Percentiles rank a stretch among this genome's conserved stretches.
phyloP scores from a whole-genome alignment of 2,113 vertebrate species.

The Cephalopholis sonnerati region DNA sequence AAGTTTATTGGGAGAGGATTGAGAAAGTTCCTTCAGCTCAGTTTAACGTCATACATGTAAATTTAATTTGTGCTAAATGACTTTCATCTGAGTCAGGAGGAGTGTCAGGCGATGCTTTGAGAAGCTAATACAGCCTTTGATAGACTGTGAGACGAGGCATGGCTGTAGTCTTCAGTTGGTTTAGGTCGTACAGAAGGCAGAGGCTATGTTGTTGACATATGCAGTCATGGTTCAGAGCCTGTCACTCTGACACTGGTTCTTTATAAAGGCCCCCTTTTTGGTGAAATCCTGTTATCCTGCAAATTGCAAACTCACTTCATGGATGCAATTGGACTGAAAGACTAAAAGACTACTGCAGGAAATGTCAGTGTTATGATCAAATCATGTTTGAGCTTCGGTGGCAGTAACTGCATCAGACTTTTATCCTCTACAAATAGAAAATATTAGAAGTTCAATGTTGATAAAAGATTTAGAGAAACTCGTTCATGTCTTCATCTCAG shows the following conservation, averaged over 20 bases:
- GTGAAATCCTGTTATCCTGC: not conserved
- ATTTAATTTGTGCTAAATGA: no score
- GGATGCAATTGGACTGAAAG: not conserved
- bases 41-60: not conserved
- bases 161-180: not conserved
- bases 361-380: constrained; percentile 7
- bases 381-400: not conserved
- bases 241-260: not conserved
- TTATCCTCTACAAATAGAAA: constrained; percentile 1
- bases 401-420: constrained; percentile 1
- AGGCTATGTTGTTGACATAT: not conserved
- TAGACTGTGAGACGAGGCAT: not conserved
- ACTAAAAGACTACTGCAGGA: not conserved
- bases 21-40: not conserved
- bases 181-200: not conserved
- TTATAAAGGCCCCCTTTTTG: not conserved
- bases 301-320: not conserved
- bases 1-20: not conserved
- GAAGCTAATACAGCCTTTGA: constrained; percentile 3
- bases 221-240: not conserved
- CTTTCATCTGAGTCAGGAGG: not conserved
- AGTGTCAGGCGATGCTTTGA: not conserved
- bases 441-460: not conserved
- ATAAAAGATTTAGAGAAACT: not conserved
- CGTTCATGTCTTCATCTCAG: constrained; percentile 8